Percentiles rank a stretch among this genome's conserved stretches.
Evolutionary conservation across 2,113 vertebrate genomes (phyloP).

Genomic region (Dendropsophus ebraccatus): DNA sequence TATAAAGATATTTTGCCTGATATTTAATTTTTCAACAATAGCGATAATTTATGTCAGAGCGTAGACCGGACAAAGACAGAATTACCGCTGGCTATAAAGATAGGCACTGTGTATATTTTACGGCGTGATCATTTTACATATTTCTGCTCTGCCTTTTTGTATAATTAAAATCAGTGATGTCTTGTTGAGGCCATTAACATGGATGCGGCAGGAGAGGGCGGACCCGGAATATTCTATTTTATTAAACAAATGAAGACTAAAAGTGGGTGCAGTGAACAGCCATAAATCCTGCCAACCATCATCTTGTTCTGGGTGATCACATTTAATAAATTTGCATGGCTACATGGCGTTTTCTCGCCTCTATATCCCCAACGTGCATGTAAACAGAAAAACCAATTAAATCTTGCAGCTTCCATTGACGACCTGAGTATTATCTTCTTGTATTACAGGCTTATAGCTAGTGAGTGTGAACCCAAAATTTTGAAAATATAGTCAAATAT

Average conservation of each 20-base stretch:
- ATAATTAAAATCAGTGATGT: slow-evolving; percentile 80
- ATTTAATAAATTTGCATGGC: slow-evolving; percentile 35
- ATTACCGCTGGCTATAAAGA: slow-evolving; percentile 19
- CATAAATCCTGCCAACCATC: slow-evolving; percentile 76
- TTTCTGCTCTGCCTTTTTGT: slow-evolving; percentile 71
- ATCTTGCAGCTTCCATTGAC: not conserved
- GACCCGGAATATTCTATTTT: slow-evolving; percentile 75
- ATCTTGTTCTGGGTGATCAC: slow-evolving; percentile 69
- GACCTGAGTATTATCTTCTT: not conserved
- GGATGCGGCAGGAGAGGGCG: slow-evolving; percentile 74
- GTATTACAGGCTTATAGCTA: not conserved
- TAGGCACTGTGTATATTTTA: not conserved
- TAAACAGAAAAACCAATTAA: slow-evolving; percentile 26
- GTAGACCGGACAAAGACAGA: not conserved
- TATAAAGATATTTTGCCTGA: not conserved
- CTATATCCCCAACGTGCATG: not conserved
- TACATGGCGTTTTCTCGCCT: not conserved
- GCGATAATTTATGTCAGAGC: not conserved
- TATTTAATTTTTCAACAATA: not conserved
- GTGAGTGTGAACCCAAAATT: not conserved
- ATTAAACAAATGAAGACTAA: slow-evolving; percentile 79
- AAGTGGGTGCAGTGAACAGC: slow-evolving; percentile 64
- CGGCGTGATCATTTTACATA: slow-evolving; percentile 21
- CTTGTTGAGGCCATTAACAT: slow-evolving; percentile 78
- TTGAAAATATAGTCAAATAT: not conserved